These are phyloP conservation scores for Nothoprocta perdicaria DNA, from an alignment of 2,113 vertebrate species.

Conservation along the genomic window DNA sequence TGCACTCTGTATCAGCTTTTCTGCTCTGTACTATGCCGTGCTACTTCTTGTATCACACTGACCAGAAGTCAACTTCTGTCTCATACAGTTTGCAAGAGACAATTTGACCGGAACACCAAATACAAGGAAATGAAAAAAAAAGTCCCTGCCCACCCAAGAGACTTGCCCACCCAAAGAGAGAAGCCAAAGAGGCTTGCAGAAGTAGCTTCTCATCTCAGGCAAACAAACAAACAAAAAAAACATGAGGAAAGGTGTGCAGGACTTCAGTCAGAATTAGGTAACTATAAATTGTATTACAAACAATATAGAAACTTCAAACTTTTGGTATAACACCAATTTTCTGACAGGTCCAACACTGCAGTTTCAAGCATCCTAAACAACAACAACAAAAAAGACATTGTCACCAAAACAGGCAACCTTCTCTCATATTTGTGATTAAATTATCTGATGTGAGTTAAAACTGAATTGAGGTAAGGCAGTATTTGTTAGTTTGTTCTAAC, in stretches of 20 bases:
- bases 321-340: neutral
- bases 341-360: neutral
- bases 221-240: neutral
- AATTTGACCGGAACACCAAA: neutral
- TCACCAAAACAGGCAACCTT: neutral
- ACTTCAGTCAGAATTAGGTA: neutral
- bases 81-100: neutral
- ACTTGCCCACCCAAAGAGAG: neutral
- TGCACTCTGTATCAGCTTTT: neutral
- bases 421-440: neutral
- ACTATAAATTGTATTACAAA: neutral
- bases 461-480: neutral
- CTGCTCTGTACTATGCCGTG: rapidly evolving
- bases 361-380: neutral
- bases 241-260: neutral
- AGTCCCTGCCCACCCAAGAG: too few species aligned
- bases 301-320: neutral
- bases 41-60: rapidly evolving
- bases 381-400: neutral
- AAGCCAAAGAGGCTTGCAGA: neutral
- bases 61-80: neutral
- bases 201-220: neutral
- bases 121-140: neutral
- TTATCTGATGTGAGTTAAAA: neutral
- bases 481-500: neutral